These are phyloP conservation scores for Cryptoblepharus egeriae DNA, from an alignment of 2,797 vertebrate species.

Conservation along the genomic window DNA sequence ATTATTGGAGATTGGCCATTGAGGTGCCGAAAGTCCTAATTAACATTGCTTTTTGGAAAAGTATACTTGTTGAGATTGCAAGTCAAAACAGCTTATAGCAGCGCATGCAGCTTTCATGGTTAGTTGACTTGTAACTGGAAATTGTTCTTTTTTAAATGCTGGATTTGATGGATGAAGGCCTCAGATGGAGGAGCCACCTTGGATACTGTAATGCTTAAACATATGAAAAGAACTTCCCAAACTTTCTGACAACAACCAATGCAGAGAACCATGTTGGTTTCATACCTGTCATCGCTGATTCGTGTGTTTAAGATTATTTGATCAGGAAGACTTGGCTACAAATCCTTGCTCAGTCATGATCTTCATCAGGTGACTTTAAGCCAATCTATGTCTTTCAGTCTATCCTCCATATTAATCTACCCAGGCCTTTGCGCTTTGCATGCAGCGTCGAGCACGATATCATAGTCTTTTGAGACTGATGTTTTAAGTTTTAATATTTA, in stretches of 20 bases:
- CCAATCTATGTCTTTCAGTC: too few species aligned
- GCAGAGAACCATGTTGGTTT: background rate
- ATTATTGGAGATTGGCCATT: slow-evolving; percentile 42
- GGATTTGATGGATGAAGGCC: slow-evolving; percentile 31
- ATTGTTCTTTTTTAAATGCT: background rate
- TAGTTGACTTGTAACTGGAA: background rate
- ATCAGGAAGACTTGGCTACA: too few species aligned
- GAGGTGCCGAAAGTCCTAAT: slow-evolving; percentile 28
- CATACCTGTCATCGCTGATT: background rate
- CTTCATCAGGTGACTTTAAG: too few species aligned
- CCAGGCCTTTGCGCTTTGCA: too few species aligned
- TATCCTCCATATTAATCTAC: too few species aligned
- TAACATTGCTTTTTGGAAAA: slow-evolving; percentile 31
- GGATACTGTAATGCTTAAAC: slow-evolving; percentile 30
- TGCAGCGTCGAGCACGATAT: too few species aligned
- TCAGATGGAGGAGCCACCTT: slow-evolving; percentile 33
- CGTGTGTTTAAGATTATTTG: background rate
- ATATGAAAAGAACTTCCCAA: slow-evolving; percentile 48
- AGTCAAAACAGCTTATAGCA: background rate
- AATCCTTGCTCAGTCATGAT: too few species aligned
- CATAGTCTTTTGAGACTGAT: too few species aligned
- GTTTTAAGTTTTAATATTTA: too few species aligned
- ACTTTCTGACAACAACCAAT: slow-evolving; percentile 22
- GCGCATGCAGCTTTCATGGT: background rate
- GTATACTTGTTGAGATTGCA: background rate